Evolutionary conservation across 2,888 invertebrate genomes (phyloP), one percentile per base, ranked within the genome.

Genomic region (Tholera decimalis): DNA sequence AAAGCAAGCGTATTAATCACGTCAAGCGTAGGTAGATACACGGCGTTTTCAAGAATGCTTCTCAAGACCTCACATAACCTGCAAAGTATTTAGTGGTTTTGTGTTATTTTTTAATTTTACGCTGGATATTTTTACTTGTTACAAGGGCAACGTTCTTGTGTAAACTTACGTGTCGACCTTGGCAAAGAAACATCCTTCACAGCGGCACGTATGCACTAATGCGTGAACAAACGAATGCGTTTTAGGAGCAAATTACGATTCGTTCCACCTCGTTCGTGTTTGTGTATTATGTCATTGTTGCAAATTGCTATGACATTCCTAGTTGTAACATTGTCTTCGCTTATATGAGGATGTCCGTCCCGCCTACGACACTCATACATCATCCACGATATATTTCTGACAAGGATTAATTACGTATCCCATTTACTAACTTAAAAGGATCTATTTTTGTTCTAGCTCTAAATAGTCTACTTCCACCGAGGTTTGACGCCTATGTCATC

Each of bases 321-420:
- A 80, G 89, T 87, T 88, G 68, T 86, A 82, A 85, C 87, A 84
- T 89, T 88, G 92, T 93, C 91, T 92, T 90, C 91, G 88, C 88
- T 85, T 89, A 88, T 92, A 94, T 93, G 75, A 94, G 94, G 94
- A 95, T 91, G 85, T 95, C 95, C 94, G 89, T 81, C 85, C 86
- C 83, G 78, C 92, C 93, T 88, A 93, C 94, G 83, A 83, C 49
- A 68, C 54, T 74, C 71, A 86, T 89, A 82, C 84, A 88, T 90
- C 88, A 89, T 84, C 77, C 83, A 71, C 64, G 79, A 80, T 79
- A 74, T 49, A 79, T 75, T 67, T 82, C 72, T 80, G 69, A 80
- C 80, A 58, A 51, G 47, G 46, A 65, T 69, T 75, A 82, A 80
- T 80, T 82, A 79, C 53, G 67, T 51, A 33, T 39, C 28, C 54